These are phyloP conservation scores for Morbakka virulenta DNA, from an alignment of 30 jellyfish, hydroid and myxozoan genomes.

Conservation along the genomic window DNA sequence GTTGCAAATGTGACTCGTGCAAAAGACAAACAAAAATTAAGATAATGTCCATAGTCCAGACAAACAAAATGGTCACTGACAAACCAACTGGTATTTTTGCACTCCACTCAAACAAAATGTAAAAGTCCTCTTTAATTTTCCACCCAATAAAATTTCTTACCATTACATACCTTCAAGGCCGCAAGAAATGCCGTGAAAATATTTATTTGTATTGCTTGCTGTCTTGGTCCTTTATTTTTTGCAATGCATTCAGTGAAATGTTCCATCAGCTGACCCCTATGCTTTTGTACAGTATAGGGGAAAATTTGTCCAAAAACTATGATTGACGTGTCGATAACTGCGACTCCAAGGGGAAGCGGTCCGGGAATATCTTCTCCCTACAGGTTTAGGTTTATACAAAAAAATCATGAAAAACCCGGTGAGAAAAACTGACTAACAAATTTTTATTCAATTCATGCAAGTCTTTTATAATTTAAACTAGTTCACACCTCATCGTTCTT, in stretches of 20 bases:
- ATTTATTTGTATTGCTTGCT: slow-evolving; percentile 95
- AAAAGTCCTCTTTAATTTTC: too few species aligned
- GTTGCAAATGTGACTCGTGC: too few species aligned
- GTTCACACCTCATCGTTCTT: too few species aligned
- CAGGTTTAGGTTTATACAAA: neutral
- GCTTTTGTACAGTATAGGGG: slow-evolving; percentile 80
- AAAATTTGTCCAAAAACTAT: slow-evolving; percentile 80
- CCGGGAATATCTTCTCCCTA: slow-evolving; percentile 94
- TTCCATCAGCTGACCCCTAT: slow-evolving; percentile 88
- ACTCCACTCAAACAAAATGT: too few species aligned
- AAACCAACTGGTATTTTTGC: too few species aligned
- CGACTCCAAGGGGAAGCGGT: slow-evolving; percentile 98
- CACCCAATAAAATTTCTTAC: too few species aligned
- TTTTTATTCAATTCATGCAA: too few species aligned
- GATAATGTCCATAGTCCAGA: too few species aligned
- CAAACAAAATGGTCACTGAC: too few species aligned
- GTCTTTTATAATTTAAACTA: too few species aligned
- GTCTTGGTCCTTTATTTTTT: slow-evolving; percentile 92
- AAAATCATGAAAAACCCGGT: neutral
- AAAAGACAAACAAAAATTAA: too few species aligned
- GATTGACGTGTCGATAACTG: slow-evolving; percentile 93
- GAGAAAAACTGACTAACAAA: too few species aligned
- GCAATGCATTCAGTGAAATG: slow-evolving; percentile 90
- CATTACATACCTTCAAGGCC: slow-evolving; percentile 92
- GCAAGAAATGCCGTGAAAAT: slow-evolving; percentile 93